These are phyloP conservation scores for Anarrhichthys ocellatus DNA, from an alignment of 2,113 vertebrate genomes.

Conservation along the genomic window DNA sequence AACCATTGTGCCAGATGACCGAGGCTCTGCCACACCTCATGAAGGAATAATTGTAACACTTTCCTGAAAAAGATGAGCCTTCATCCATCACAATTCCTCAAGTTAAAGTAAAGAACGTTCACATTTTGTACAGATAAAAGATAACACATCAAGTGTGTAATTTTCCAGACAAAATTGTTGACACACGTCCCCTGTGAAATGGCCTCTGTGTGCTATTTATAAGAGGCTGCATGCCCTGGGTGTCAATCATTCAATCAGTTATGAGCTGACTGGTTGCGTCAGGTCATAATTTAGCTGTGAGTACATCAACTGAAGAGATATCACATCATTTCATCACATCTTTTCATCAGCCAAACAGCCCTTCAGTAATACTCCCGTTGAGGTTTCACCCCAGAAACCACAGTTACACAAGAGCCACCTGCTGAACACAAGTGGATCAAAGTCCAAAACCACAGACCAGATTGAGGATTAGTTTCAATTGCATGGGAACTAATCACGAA, in stretches of 20 bases:
- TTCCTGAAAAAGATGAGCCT: background rate
- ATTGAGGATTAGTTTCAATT: slow-evolving; percentile 10
- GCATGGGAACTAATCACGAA: slow-evolving; percentile 22
- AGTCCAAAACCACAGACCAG: slow-evolving; percentile 11
- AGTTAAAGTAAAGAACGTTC: slow-evolving; percentile 15
- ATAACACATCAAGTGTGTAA: slow-evolving; percentile 49
- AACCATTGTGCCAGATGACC: background rate
- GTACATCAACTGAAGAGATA: slow-evolving; percentile 65
- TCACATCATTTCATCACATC: slow-evolving; percentile 71
- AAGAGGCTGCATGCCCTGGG: slow-evolving; percentile 44
- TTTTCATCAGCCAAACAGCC: slow-evolving; percentile 67
- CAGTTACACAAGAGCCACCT: slow-evolving; percentile 30
- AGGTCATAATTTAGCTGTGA: slow-evolving; percentile 63
- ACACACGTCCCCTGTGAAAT: slow-evolving; percentile 46
- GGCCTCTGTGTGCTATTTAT: slow-evolving; percentile 56
- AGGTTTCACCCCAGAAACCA: slow-evolving; percentile 35
- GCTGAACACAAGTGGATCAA: slow-evolving; percentile 48
- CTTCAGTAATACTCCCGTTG: slow-evolving; percentile 47
- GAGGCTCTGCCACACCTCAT: background rate
- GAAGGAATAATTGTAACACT: background rate
- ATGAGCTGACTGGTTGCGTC: slow-evolving; percentile 49
- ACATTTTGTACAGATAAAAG: slow-evolving; percentile 41
- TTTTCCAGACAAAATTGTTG: slow-evolving; percentile 46
- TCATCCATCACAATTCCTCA: slow-evolving; percentile 8
- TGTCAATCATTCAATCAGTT: slow-evolving; percentile 62